Evolutionary conservation across 2,888 invertebrate species (phyloP).

Genomic region (Sepioteuthis lessoniana): DNA sequence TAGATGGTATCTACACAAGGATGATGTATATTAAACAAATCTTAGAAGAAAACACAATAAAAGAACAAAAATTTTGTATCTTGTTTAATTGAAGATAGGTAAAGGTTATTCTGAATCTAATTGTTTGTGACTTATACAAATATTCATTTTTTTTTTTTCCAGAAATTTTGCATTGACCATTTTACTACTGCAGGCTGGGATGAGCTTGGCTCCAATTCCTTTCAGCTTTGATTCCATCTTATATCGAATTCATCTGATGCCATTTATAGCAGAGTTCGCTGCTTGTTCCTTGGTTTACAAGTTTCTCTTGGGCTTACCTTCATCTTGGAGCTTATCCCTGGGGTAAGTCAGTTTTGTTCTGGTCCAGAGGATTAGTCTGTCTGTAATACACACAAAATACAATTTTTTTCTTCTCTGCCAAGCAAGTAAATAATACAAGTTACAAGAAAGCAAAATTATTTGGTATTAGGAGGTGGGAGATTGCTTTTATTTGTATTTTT

Average conservation of each 20-base stretch:
- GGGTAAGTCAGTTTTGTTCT: constrained; percentile 76
- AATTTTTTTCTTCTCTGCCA: too few relatives aligned
- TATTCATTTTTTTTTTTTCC: background rate
- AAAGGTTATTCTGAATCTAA: background rate
- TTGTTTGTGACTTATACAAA: background rate
- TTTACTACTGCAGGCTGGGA: constrained; percentile 88
- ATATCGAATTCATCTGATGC: constrained; percentile 87
- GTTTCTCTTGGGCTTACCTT: constrained; percentile 84
- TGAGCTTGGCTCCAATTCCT: constrained; percentile 88
- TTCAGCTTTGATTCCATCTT: constrained; percentile 81
- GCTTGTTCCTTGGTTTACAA: constrained; percentile 82
- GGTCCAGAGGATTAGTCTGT: too few relatives aligned
- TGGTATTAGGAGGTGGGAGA: too few relatives aligned
- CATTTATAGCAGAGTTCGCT: constrained; percentile 86
- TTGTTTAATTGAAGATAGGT: too few relatives aligned
- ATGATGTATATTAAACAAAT: too few relatives aligned
- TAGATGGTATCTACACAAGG: too few relatives aligned
- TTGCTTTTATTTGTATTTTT: too few relatives aligned
- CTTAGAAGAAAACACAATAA: too few relatives aligned
- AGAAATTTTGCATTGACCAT: background rate
- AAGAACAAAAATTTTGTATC: too few relatives aligned
- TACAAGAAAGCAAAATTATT: too few relatives aligned
- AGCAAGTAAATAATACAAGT: too few relatives aligned
- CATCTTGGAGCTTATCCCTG: constrained; percentile 86
- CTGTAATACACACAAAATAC: too few relatives aligned